phyloP scores from a whole-genome alignment of 2,888 invertebrate genomes.

The Ptychoptera contaminata region DNA sequence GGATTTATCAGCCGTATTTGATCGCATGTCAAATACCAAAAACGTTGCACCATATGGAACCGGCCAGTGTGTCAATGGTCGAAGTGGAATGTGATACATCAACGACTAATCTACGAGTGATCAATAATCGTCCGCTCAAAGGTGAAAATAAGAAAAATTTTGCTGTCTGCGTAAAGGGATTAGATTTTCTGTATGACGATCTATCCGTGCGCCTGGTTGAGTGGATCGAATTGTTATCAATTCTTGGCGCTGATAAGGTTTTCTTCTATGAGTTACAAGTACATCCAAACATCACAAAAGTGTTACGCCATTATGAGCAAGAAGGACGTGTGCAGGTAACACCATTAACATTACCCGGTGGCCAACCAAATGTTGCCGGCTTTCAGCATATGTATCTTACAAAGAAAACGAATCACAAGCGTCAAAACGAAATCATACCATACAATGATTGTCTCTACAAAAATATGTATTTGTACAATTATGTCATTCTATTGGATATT shows the following conservation, averaged over 20 bases:
- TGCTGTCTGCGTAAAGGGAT: slow-evolving; percentile 85
- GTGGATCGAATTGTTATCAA: slow-evolving; percentile 78
- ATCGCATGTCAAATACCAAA: slow-evolving; percentile 77
- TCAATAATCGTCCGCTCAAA: slow-evolving; percentile 55
- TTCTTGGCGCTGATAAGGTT: slow-evolving; percentile 81
- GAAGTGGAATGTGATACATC: slow-evolving; percentile 73
- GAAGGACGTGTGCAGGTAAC: slow-evolving; percentile 57
- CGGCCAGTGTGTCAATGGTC: slow-evolving; percentile 73
- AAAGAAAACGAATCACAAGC: slow-evolving; percentile 82
- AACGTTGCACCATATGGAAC: slow-evolving; percentile 51
- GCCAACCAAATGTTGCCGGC: slow-evolving; percentile 77
- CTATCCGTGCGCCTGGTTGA: slow-evolving; percentile 78
- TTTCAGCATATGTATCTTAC: slow-evolving; percentile 80
- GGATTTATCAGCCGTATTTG: slow-evolving; percentile 80
- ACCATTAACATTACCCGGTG: slow-evolving; percentile 71
- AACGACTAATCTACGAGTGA: slow-evolving; percentile 68
- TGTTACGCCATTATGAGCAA: slow-evolving; percentile 44
- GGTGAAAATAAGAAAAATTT: slow-evolving; percentile 53
- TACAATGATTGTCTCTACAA: slow-evolving; percentile 94
- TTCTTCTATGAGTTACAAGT: slow-evolving; percentile 82
- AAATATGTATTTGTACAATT: slow-evolving; percentile 78
- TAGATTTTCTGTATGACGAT: slow-evolving; percentile 86
- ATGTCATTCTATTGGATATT: slow-evolving; percentile 80
- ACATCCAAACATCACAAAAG: slow-evolving; percentile 84
- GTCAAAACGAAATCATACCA: slow-evolving; percentile 88